Base-by-base conservation (phyloP, 2,113 vertebrate species). In the Siniperca knerii region DNA sequence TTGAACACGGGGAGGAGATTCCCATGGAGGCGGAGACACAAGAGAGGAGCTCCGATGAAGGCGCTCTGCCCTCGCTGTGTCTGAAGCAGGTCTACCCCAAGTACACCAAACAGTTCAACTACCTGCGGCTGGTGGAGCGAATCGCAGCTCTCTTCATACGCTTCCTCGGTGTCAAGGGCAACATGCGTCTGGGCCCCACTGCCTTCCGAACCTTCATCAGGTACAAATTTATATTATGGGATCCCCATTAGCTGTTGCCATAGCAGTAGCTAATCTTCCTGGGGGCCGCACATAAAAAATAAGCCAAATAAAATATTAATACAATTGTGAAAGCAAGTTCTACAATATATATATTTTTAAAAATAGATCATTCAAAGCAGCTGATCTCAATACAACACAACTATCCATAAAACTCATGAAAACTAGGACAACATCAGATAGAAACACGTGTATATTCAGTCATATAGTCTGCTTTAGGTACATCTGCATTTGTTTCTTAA, bases 61-160 rank as follows among this genome's bases (percentile, higher is more conserved):
- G 76, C 0, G 58, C 78, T 0, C 92, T 97, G 73, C 97, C 98
- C 20, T 96, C 98, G 2, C 92, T 97, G 15, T 99, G 97, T 86
- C 96, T 99, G 90, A 99, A 99, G 92, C 97, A 99, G 92, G 98
- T 99, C 58, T 99, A 98, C 86, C 98, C 98, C 62, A 99, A 99
- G 82, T 99, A 99, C 3, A 95, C 96, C 44, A 97, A 96, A 88
- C 97, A 99, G 91, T 99, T 99, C 85, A 96, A 90, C 95, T 94
- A 97, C 86, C 94, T 99, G 93, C 94, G 97, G 1, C 91, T 97
- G 23, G 95, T 98, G 92, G 98, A 99, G 88, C 96, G 97, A 4
- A 97, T 99, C 82, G 95, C 98, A 0, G 92, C 93, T 0, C 88
- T 99, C 1, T 99, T 99, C 74, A 95, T 99, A 87, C 97, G 97